phyloP scores from a whole-genome alignment of 2,797 vertebrate genomes.

The Liparis tanakae region DNA sequence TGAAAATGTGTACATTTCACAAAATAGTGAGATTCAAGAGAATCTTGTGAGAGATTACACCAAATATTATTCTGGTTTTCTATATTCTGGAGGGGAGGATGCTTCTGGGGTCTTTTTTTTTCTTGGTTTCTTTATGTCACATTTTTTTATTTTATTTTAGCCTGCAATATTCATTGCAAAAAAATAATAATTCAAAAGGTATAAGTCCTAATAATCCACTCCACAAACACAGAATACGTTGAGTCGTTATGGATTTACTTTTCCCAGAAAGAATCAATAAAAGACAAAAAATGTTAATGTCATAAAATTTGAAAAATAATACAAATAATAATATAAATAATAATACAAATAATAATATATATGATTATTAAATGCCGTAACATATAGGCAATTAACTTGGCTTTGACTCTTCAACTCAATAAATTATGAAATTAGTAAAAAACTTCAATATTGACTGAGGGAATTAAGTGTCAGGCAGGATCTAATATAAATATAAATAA shows the following conservation, averaged over 20 bases:
- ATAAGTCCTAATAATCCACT: too few species aligned
- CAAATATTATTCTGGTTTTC: neutral
- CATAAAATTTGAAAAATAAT: neutral
- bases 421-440: neutral
- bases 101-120: neutral
- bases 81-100: too few species aligned
- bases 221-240: too few species aligned
- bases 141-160: neutral
- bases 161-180: neutral
- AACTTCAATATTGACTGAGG: neutral
- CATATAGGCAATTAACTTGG: neutral
- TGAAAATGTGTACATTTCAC: neutral
- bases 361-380: neutral
- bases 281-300: neutral
- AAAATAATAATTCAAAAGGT: neutral
- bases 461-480: too few species aligned
- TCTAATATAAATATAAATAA: neutral
- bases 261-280: too few species aligned
- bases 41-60: neutral
- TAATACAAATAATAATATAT: neutral
- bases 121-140: neutral
- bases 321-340: too few species aligned
- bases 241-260: too few species aligned
- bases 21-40: neutral
- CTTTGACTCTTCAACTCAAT: neutral